Conservation (phyloP, 53 echinoderm and acorn worm genomes). For the Holothuria scabra region DNA sequence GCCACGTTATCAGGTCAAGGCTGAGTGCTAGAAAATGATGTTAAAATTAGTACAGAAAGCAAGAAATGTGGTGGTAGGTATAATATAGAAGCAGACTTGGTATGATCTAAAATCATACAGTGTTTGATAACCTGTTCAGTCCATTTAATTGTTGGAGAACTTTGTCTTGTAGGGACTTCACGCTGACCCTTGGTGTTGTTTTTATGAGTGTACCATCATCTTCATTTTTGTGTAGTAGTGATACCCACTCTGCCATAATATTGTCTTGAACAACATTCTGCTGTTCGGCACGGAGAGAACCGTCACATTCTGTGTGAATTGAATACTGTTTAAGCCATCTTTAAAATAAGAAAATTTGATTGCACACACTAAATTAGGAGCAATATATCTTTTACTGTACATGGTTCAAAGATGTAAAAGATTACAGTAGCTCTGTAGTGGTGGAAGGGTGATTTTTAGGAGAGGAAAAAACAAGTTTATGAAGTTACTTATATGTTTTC, state of each 20-base stretch:
- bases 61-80: not conserved
- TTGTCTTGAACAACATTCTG: not conserved
- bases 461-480: no score
- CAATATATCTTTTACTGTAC: no score
- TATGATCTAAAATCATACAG: not conserved
- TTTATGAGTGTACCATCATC: no score
- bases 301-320: not conserved
- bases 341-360: not conserved
- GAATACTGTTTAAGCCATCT: no score
- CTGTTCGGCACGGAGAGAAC: not conserved
- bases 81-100: not conserved
- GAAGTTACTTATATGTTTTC: no score
- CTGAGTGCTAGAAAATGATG: not conserved
- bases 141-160: no score
- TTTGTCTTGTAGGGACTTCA: no score
- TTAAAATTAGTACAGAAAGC: not conserved
- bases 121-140: no score
- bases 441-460: no score
- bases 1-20: not conserved
- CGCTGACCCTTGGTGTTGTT: no score
- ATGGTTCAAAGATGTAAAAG: no score
- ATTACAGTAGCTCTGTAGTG: no score
- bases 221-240: slow-evolving; percentile 16
- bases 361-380: not conserved
- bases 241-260: slow-evolving; percentile 11